These are phyloP conservation scores for Gymnothorax reevesii DNA, from an alignment of 2,797 vertebrate genomes.

Conservation along the genomic window DNA sequence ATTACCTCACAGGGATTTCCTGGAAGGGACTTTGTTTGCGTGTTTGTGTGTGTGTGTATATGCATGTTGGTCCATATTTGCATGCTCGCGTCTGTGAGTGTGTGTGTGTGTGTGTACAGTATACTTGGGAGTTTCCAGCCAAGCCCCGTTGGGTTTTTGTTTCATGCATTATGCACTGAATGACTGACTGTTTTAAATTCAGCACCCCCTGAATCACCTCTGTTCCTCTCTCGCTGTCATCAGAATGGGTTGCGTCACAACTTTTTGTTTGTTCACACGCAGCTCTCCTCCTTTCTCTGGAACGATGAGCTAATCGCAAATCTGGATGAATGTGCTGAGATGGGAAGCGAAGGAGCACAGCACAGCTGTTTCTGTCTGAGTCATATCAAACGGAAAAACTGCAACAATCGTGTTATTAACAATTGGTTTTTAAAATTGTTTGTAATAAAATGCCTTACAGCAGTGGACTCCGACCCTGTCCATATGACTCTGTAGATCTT, in stretches of 20 bases:
- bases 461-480: too few species aligned
- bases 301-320: not conserved
- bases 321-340: not conserved
- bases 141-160: not conserved
- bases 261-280: not conserved
- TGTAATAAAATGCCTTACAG: too few species aligned
- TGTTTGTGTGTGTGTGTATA: not conserved
- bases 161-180: not conserved
- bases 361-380: too few species aligned
- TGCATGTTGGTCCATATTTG: not conserved
- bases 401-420: too few species aligned
- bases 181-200: not conserved
- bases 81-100: not conserved
- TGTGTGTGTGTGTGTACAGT: not conserved
- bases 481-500: too few species aligned
- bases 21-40: not conserved
- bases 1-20: constrained; percentile 10
- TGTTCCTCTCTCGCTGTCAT: not conserved
- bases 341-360: not conserved
- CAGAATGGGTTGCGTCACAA: not conserved
- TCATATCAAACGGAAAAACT: too few species aligned
- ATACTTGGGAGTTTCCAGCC: not conserved
- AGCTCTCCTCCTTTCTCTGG: not conserved
- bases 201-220: not conserved
- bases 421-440: too few species aligned